These are phyloP conservation scores for Sebastiscus tertius DNA, from an alignment of 2,797 vertebrate species.

Conservation along the genomic window DNA sequence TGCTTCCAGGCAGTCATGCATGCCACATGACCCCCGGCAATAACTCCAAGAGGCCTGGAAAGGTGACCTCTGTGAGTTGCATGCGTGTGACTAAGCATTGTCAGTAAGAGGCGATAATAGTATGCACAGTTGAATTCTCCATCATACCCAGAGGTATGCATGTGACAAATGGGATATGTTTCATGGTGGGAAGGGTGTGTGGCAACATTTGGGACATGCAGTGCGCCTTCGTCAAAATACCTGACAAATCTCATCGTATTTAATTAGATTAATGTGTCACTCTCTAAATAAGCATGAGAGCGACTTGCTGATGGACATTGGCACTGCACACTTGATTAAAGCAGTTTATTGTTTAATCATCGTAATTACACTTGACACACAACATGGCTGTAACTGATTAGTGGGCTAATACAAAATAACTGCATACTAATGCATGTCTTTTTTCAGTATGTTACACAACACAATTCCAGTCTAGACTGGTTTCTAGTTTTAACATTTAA, in stretches of 20 bases:
- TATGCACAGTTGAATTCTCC: conserved; percentile 69
- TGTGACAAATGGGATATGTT: conserved; percentile 71
- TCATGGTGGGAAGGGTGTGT: conserved; percentile 31
- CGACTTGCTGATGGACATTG: conserved; percentile 46
- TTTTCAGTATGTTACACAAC: background rate
- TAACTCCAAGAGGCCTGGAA: conserved; percentile 74
- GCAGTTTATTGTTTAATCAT: conserved; percentile 51
- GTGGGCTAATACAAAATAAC: conserved; percentile 21
- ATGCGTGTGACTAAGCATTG: conserved; percentile 65
- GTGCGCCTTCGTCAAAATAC: conserved; percentile 43
- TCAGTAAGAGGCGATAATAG: conserved; percentile 70
- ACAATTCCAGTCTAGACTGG: background rate
- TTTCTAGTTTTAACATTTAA: background rate
- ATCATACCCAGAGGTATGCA: conserved; percentile 59
- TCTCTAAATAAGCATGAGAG: conserved; percentile 36
- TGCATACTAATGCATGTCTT: conserved; percentile 12
- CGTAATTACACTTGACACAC: conserved; percentile 52
- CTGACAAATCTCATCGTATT: conserved; percentile 65
- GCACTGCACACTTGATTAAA: conserved; percentile 53
- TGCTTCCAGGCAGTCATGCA: conserved; percentile 73
- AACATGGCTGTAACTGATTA: conserved; percentile 41
- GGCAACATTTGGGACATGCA: conserved; percentile 45
- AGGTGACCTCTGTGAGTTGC: conserved; percentile 82
- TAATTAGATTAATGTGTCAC: conserved; percentile 65
- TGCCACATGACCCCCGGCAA: conserved; percentile 74